These are phyloP conservation scores for Araneus ventricosus DNA, from an alignment of 1,140 invertebrate genomes.

Conservation along the genomic window DNA sequence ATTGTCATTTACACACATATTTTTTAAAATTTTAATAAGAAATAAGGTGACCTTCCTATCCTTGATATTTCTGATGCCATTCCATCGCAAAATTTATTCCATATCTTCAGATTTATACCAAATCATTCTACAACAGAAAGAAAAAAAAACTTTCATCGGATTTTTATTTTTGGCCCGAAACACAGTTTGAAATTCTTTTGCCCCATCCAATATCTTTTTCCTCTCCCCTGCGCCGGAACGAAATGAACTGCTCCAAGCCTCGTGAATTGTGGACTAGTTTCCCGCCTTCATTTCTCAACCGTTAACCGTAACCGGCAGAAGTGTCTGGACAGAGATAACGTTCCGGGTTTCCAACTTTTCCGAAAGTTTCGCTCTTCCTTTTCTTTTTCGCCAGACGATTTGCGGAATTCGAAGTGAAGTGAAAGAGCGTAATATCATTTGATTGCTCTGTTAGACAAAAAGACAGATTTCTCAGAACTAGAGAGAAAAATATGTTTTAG, in stretches of 20 bases:
- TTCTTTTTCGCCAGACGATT: background rate
- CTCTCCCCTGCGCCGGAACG: background rate
- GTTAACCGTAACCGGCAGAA: constrained; percentile 52
- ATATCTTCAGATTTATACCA: too few species aligned
- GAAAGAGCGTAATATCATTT: background rate
- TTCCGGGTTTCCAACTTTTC: background rate
- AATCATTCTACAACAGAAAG: too few species aligned
- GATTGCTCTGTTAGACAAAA: background rate
- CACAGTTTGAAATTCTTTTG: background rate
- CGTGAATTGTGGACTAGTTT: constrained; percentile 60
- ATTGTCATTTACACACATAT: too few species aligned
- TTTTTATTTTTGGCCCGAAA: too few species aligned
- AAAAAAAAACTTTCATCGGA: too few species aligned
- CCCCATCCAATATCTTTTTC: background rate
- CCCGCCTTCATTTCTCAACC: constrained; percentile 61
- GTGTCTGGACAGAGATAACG: background rate
- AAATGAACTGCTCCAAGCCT: constrained; percentile 43
- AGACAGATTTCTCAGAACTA: background rate
- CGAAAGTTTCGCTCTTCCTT: background rate
- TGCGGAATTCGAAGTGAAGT: background rate
- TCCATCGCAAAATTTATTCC: too few species aligned
- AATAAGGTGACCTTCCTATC: too few species aligned
- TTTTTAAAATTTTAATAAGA: too few species aligned
- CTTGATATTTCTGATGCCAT: too few species aligned
- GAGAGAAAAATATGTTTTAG: background rate